Conservation (phyloP, 1,140 invertebrate species). For the Sarcophaga bullata region DNA sequence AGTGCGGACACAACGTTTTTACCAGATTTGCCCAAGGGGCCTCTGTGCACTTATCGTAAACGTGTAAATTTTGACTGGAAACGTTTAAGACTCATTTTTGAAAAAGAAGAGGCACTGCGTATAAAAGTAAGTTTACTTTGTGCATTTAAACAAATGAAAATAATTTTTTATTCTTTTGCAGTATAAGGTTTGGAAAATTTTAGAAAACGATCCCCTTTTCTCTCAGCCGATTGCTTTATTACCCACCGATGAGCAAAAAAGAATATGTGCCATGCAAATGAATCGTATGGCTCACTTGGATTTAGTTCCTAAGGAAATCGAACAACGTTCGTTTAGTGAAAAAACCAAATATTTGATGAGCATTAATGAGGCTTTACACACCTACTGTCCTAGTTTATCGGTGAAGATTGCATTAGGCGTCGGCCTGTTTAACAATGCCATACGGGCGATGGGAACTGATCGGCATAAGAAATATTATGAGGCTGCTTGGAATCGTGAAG, state of each 20-base stretch:
- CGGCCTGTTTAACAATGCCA: constrained; percentile 75
- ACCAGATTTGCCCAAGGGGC: constrained; percentile 70
- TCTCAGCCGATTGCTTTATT: constrained; percentile 69
- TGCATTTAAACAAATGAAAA: neutral
- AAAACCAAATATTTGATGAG: constrained; percentile 77
- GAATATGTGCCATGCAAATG: constrained; percentile 72
- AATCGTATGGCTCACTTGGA: constrained; percentile 70
- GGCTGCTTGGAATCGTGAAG: constrained; percentile 75
- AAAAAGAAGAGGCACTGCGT: constrained; percentile 76
- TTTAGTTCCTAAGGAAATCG: constrained; percentile 70
- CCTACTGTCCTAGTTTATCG: constrained; percentile 74
- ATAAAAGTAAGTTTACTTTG: constrained; percentile 72
- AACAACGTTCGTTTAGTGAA: constrained; percentile 71
- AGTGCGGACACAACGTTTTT: constrained; percentile 65
- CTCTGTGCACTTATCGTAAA: constrained; percentile 78
- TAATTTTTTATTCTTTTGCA: constrained; percentile 65
- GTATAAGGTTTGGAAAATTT: constrained; percentile 82
- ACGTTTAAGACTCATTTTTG: constrained; percentile 76
- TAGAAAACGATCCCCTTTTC: constrained; percentile 87
- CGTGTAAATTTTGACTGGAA: constrained; percentile 84
- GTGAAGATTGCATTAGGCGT: constrained; percentile 76
- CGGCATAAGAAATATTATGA: constrained; percentile 78
- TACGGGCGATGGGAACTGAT: constrained; percentile 80
- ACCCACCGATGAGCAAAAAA: constrained; percentile 78
- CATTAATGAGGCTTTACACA: constrained; percentile 76